These are phyloP conservation scores for Poecile atricapillus DNA, from an alignment of 2,113 vertebrate genomes.

Conservation along the genomic window DNA sequence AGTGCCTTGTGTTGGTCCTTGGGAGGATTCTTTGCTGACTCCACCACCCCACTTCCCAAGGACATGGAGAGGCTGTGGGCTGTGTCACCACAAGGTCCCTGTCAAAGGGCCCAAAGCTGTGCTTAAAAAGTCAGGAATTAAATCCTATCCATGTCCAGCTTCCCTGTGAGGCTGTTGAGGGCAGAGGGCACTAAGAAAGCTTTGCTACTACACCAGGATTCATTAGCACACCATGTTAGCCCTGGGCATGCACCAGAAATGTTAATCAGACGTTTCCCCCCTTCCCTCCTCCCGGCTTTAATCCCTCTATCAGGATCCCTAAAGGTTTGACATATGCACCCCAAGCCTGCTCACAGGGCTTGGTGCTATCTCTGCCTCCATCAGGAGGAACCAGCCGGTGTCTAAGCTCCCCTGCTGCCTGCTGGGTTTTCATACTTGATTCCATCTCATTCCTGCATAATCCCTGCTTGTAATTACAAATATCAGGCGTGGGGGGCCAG, in stretches of 20 bases:
- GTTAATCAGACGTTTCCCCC: not conserved
- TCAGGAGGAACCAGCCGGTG: not conserved
- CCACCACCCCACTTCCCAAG: not conserved
- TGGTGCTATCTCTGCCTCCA: slow-evolving; percentile 19
- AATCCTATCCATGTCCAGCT: not conserved
- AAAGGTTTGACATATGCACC: not conserved
- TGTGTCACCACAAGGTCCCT: not conserved
- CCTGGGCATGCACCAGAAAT: not conserved
- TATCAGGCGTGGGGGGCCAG: not conserved
- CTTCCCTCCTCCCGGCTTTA: not conserved
- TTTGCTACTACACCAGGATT: not conserved
- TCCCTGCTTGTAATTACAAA: slow-evolving; percentile 53
- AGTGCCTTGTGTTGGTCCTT: not conserved
- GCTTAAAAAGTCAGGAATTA: not conserved
- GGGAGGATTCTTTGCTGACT: not conserved
- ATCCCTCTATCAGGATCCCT: not conserved
- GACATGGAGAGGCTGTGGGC: not conserved
- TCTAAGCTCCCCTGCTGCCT: slow-evolving; percentile 11
- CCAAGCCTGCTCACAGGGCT: not conserved
- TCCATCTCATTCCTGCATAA: slow-evolving; percentile 34
- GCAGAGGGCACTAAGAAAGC: not conserved
- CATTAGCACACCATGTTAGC: not conserved
- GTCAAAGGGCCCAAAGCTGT: not conserved
- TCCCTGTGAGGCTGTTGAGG: not conserved
- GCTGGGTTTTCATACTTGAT: not conserved